Conservation (phyloP, 2,113 vertebrate species). For the Pitta sordida region DNA sequence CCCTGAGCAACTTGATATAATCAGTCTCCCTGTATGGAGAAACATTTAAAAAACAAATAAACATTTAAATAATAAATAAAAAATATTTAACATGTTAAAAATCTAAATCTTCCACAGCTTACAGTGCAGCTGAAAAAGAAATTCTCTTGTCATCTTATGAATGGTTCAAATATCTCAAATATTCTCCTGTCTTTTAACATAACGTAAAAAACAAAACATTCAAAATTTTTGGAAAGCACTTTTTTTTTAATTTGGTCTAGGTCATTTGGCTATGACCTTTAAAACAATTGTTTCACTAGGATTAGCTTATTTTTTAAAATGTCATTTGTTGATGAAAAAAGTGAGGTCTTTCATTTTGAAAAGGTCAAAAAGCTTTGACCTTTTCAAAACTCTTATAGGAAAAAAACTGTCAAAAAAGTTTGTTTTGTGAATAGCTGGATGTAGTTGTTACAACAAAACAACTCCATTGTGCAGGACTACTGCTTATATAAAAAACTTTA, state of each 20-base stretch:
- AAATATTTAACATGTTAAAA: background rate
- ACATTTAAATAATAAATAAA: no score
- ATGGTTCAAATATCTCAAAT: background rate
- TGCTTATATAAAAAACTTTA: background rate
- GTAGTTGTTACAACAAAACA: constrained; percentile 12
- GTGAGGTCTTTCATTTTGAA: constrained; percentile 54
- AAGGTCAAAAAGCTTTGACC: constrained; percentile 64
- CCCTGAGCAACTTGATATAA: no score
- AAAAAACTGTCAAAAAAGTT: constrained; percentile 60
- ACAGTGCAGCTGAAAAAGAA: background rate
- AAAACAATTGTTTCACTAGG: constrained; percentile 58
- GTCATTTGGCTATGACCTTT: constrained; percentile 61
- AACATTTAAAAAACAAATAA: no score
- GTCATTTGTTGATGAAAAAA: constrained; percentile 59
- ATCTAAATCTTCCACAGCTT: background rate
- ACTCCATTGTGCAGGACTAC: background rate
- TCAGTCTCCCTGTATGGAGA: background rate
- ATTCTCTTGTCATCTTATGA: background rate
- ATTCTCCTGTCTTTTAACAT: background rate
- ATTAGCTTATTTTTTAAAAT: constrained; percentile 61
- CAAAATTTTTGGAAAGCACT: background rate
- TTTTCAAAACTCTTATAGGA: constrained; percentile 54
- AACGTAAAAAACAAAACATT: background rate
- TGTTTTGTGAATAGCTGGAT: constrained; percentile 40
- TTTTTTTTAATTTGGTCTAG: constrained; percentile 34